These are phyloP conservation scores for Cyrtodaria siliqua DNA, from an alignment of 2,888 invertebrate species.

Conservation along the genomic window DNA sequence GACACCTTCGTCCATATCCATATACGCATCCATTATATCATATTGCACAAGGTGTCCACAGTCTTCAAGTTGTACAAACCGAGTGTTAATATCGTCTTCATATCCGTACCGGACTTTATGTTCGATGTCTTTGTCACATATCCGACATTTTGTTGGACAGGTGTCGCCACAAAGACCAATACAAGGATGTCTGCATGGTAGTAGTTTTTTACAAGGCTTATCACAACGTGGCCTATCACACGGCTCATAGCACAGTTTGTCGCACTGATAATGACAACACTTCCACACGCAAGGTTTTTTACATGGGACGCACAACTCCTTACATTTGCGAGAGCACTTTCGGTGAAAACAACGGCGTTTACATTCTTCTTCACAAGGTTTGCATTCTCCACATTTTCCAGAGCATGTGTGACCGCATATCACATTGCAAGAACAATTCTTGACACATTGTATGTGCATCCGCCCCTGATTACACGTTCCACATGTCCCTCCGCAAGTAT, in stretches of 20 bases:
- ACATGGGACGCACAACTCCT: constrained; percentile 81
- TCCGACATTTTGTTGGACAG: constrained; percentile 89
- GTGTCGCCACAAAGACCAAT: constrained; percentile 92
- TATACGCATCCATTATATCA: constrained; percentile 84
- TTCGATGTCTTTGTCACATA: constrained; percentile 86
- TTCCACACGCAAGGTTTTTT: constrained; percentile 83
- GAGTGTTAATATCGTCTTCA: constrained; percentile 87
- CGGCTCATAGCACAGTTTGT: constrained; percentile 79
- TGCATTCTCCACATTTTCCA: constrained; percentile 51
- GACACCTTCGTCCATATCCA: constrained; percentile 86
- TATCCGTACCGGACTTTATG: constrained; percentile 83
- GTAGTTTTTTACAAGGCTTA: constrained; percentile 58
- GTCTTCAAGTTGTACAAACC: constrained; percentile 78
- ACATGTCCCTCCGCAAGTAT: constrained; percentile 33
- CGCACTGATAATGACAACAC: constrained; percentile 81
- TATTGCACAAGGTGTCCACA: constrained; percentile 84
- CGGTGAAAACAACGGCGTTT: constrained; percentile 51
- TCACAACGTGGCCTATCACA: constrained; percentile 82
- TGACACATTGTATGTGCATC: background rate
- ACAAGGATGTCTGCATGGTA: constrained; percentile 83
- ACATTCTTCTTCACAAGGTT: constrained; percentile 52
- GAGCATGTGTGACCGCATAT: constrained; percentile 59
- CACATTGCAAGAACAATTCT: constrained; percentile 35
- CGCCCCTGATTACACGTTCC: constrained; percentile 5
- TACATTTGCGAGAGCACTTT: constrained; percentile 78